Percentiles rank a stretch among this genome's conserved stretches.
These are phyloP conservation scores for Melieria omissa DNA, from an alignment of 2,888 invertebrate species.

Conservation along the genomic window DNA sequence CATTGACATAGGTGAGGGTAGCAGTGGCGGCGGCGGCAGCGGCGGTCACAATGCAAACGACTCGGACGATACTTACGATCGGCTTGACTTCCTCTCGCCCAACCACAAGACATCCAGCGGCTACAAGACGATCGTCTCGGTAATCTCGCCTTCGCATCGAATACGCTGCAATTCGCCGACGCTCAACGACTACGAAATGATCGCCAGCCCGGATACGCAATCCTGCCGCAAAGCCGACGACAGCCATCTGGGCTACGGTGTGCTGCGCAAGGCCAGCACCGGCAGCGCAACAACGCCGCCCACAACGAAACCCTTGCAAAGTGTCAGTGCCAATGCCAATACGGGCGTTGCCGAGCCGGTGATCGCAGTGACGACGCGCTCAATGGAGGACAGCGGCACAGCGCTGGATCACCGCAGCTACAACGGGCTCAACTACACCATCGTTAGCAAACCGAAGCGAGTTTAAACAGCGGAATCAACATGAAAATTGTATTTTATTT, in stretches of 20 bases:
- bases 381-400: slow-evolving; percentile 50
- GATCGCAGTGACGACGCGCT: neutral
- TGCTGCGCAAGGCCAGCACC: slow-evolving; percentile 75
- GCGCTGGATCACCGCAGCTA: slow-evolving; percentile 76
- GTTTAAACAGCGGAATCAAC: slow-evolving; percentile 69
- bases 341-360: slow-evolving; percentile 17
- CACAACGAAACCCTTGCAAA: slow-evolving; percentile 13
- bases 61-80: slow-evolving; percentile 77
- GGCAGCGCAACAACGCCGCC: slow-evolving; percentile 11
- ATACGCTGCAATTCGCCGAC: slow-evolving; percentile 59
- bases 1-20: slow-evolving; percentile 61
- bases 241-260: slow-evolving; percentile 82
- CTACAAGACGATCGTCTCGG: slow-evolving; percentile 77
- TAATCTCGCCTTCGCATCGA: slow-evolving; percentile 68
- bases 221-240: slow-evolving; percentile 81
- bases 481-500: slow-evolving; percentile 21
- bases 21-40: slow-evolving; percentile 44
- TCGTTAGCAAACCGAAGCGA: slow-evolving; percentile 86
- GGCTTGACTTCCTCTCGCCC: slow-evolving; percentile 83
- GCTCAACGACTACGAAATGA: slow-evolving; percentile 83
- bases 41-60: slow-evolving; percentile 1
- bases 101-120: slow-evolving; percentile 76
- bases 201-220: slow-evolving; percentile 74
- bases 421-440: slow-evolving; percentile 83
- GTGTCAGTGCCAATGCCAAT: slow-evolving; percentile 27